These are phyloP conservation scores for Tetragonula clypearis DNA, from an alignment of 1,140 invertebrate genomes.

Conservation along the genomic window DNA sequence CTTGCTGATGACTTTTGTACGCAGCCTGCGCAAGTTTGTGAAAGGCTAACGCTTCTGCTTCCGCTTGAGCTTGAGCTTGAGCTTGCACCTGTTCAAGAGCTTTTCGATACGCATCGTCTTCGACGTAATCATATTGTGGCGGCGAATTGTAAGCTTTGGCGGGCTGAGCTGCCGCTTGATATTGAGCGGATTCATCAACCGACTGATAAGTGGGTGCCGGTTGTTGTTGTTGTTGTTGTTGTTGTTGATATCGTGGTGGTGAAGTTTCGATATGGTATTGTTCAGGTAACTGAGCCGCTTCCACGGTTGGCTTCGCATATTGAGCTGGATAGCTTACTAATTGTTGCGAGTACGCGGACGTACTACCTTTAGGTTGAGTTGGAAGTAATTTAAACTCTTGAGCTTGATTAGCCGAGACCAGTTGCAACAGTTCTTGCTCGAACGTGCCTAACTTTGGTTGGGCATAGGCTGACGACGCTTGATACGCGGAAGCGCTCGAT, in stretches of 20 bases:
- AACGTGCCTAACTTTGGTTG: slow-evolving; percentile 75
- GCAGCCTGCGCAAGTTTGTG: slow-evolving; percentile 77
- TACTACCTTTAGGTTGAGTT: slow-evolving; percentile 64
- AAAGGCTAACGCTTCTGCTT: slow-evolving; percentile 75
- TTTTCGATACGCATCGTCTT: slow-evolving; percentile 64
- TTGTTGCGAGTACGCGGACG: slow-evolving; percentile 65
- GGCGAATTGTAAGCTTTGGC: slow-evolving; percentile 60
- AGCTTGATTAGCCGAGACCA: slow-evolving; percentile 77
- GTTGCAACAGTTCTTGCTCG: slow-evolving; percentile 76
- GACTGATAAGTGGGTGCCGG: slow-evolving; percentile 55
- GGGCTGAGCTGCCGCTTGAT: slow-evolving; percentile 61
- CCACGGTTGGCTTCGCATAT: slow-evolving; percentile 68
- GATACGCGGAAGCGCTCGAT: slow-evolving; percentile 62
- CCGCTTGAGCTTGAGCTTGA: slow-evolving; percentile 67
- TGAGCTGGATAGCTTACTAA: slow-evolving; percentile 59
- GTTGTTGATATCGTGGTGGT: slow-evolving; percentile 69
- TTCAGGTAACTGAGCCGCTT: slow-evolving; percentile 65
- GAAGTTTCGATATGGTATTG: slow-evolving; percentile 80
- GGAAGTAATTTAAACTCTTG: slow-evolving; percentile 75
- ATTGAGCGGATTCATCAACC: slow-evolving; percentile 68
- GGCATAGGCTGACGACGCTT: slow-evolving; percentile 50
- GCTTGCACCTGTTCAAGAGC: slow-evolving; percentile 63
- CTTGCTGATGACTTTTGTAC: slow-evolving; percentile 75
- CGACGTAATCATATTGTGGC: slow-evolving; percentile 74
- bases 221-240: slow-evolving; percentile 53